Conservation (phyloP, 2,113 vertebrate species). For the Tragulus kanchil region DNA sequence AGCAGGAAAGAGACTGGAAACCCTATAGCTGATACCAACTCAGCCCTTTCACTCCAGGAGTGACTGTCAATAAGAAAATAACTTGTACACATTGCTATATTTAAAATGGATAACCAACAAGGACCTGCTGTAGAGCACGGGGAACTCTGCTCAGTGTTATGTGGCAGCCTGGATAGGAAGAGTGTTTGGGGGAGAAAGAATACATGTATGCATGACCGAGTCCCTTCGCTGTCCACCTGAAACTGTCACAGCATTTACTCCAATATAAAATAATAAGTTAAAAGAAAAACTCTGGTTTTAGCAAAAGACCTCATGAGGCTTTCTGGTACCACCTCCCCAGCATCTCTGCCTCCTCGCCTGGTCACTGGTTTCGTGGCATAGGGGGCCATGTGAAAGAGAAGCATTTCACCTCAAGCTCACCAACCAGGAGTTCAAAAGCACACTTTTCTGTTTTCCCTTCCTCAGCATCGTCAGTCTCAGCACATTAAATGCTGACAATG, state of each 20-base stretch:
- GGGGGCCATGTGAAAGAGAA: constrained; percentile 86
- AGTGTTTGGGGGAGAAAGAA: not conserved
- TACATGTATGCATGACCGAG: not conserved
- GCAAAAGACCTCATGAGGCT: constrained; percentile 87
- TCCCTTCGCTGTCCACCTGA: not conserved
- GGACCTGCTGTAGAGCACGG: not conserved
- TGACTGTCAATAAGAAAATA: constrained; percentile 84
- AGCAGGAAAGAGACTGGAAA: not conserved
- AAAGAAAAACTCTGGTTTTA: constrained; percentile 87
- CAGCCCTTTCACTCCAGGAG: constrained; percentile 86
- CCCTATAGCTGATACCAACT: constrained; percentile 80
- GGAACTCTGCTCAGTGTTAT: not conserved
- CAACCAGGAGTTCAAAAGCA: constrained; percentile 75
- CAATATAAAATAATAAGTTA: not conserved
- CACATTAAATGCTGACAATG: constrained; percentile 83
- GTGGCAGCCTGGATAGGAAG: not conserved
- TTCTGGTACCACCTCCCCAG: constrained; percentile 85
- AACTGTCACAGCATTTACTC: not conserved
- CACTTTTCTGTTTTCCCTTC: constrained; percentile 74
- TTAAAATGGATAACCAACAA: not conserved
- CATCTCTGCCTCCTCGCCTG: constrained; percentile 51
- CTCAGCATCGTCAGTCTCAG: constrained; percentile 79
- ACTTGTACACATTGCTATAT: not conserved
- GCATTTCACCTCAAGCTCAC: constrained; percentile 82
- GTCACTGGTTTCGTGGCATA: constrained; percentile 84